Evolutionary conservation across 2,113 vertebrate species (phyloP), one percentile per base, ranked within the genome.

Genomic region (Lipophrys pholis): DNA sequence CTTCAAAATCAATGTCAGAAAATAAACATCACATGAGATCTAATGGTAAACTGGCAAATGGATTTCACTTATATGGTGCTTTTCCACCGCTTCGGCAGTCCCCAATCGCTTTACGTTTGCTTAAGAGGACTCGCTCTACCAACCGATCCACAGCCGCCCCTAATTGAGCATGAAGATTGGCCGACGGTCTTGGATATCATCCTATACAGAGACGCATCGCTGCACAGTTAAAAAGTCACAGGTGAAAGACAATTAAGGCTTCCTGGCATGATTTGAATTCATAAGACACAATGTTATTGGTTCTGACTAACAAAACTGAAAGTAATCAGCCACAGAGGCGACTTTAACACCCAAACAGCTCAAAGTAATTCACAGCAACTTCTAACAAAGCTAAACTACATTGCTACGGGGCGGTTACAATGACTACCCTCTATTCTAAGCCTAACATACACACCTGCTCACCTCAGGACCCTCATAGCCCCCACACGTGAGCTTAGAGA

Each of bases 11-110:
- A 90, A 88, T 82, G 80, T 70, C 78, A 53, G 75, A 82, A 91
- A 91, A 88, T 80, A 89, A 87, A 93, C 89, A 90, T 90, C 82
- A 91, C 90, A 90, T 83, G 73, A 90, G 84, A 92, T 91, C 80
- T 91, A 85, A 92, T 93, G 21, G 21, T 30, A 30, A 30, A 30
- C 2, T 30, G 21, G 21, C 2, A 30, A 30, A 30, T 30, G 21
- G 21, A 30, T 30, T 30, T 30, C 21, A 30, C 21, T 30, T 30
- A 2, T 30, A 30, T 30, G 4, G 21, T 30, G 21, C 21, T 30
- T 30, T 30, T 30, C 21, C 21, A 30, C 21, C 21, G 21, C 21
- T 30, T 30, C 21, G 4, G 21, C 21, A 30, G 21, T 30, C 21
- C 21, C 21, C 21, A 2, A 30, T 30, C 21, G 21, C 21, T 30